These are phyloP conservation scores for Synanthedon andrenaeformis DNA, from an alignment of 2,888 invertebrate species.

Conservation along the genomic window DNA sequence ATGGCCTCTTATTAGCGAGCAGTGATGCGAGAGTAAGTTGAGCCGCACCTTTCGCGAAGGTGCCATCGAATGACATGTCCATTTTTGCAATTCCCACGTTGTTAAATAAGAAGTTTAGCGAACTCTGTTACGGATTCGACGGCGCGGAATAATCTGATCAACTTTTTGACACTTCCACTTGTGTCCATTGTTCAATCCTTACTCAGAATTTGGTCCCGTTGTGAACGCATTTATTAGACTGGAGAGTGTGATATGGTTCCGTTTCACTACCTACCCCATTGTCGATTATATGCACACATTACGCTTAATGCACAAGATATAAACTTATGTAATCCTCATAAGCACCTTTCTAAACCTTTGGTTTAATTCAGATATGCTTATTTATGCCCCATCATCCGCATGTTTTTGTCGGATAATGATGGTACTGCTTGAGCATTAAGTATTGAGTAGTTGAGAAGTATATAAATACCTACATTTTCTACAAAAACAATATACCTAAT, in stretches of 20 bases:
- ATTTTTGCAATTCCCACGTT: neutral
- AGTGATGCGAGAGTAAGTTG: neutral
- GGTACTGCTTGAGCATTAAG: too few relatives aligned
- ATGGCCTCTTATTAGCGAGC: neutral
- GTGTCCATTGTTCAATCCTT: constrained; percentile 12
- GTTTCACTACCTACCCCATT: too few relatives aligned
- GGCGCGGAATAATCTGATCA: constrained; percentile 24
- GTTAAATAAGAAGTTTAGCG: neutral
- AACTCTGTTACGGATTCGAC: constrained; percentile 9
- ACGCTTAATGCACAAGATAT: too few relatives aligned
- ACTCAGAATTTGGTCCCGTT: constrained; percentile 2
- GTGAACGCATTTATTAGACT: constrained; percentile 3
- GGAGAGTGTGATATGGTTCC: neutral
- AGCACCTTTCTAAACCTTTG: too few relatives aligned
- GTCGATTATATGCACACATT: too few relatives aligned
- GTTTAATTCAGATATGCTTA: too few relatives aligned
- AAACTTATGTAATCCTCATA: too few relatives aligned
- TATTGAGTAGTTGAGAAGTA: too few relatives aligned
- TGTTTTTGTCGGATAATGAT: too few relatives aligned
- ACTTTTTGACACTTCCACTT: constrained; percentile 25
- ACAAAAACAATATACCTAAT: too few relatives aligned
- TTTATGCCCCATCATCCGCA: too few relatives aligned
- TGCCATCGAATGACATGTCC: neutral
- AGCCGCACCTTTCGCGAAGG: neutral
- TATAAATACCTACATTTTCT: too few relatives aligned